Evolutionary conservation across 2,888 invertebrate species (phyloP), one percentile per base, ranked within the genome.

Genomic region (Seira sanloemensis): DNA sequence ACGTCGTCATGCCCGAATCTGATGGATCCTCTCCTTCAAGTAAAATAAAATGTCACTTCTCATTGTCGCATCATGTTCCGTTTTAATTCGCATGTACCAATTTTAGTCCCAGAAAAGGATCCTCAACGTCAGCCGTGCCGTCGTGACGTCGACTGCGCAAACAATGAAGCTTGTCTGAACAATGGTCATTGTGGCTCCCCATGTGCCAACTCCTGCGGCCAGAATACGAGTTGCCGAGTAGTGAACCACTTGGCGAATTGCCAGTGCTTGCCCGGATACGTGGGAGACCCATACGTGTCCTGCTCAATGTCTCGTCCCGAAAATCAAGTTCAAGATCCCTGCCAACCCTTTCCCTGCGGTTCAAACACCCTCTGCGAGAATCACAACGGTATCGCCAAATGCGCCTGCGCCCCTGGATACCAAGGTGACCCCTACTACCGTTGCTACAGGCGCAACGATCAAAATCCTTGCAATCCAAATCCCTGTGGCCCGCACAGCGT

Each of bases 171-270:
- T 2, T 87, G 87, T 19, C 68, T 79, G n/a, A 58, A 23, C 9
- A 68, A 67, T 71, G 82, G 85, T 16, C 54, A 78, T 9, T 87
- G 87, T 66, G 58, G 79, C 2, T 84, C 81, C 9, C 84, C 86
- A 7, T 87, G 87, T 74, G 26, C 81, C 19, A 27, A 27, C 16
- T 67, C 71, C 24, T 88, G 87, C 50, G 87, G 86, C 1, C 67
- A 78, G n/a, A 96, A 69, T 96, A 97, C 89, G 94, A 94, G 9
- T 50, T 88, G 88, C 50, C 71, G 77, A 21, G 77, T 79, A 1
- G 77, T 86, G 12, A 87, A 87, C 65, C 86, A 87, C 50, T 67
- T 86, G 69, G 86, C 88, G 23, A 88, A 87, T 21, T 91, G 91
- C 78, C 78, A 88, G 46, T 91, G 91, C 81, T 90, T 90, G 16